Conservation (phyloP, 1,140 invertebrate species). For the Drosophila lini region DNA sequence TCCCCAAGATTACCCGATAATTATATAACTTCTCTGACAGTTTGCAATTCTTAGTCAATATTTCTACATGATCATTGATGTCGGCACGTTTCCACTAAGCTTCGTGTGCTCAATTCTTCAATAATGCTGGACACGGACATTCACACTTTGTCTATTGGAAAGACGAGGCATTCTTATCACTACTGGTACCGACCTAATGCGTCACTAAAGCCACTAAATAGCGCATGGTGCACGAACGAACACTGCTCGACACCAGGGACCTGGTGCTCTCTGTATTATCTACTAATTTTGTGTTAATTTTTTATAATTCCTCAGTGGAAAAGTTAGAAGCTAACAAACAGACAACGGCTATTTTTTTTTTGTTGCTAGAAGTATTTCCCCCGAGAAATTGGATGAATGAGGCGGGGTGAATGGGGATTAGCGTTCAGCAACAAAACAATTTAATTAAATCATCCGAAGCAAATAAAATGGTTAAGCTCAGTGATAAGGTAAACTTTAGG, state of each 20-base stretch:
- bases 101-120: conserved; percentile 16
- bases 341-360: background rate
- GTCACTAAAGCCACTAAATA: conserved; percentile 36
- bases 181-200: conserved; percentile 6
- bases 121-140: background rate
- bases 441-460: conserved; percentile 57
- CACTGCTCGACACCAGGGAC: background rate
- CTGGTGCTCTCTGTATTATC: conserved; percentile 34
- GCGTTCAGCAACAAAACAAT: conserved; percentile 33
- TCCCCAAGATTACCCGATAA: background rate
- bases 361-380: conserved; percentile 4
- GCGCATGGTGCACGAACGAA: conserved; percentile 30
- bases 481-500: background rate
- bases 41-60: conserved; percentile 16
- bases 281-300: conserved; percentile 55
- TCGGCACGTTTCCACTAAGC: conserved; percentile 10
- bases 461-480: conserved; percentile 56
- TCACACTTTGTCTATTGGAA: conserved; percentile 3
- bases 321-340: conserved; percentile 30
- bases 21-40: conserved; percentile 2
- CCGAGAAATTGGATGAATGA: conserved; percentile 6
- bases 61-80: conserved; percentile 12
- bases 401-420: background rate
- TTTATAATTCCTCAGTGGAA: conserved; percentile 46
- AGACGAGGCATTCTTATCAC: conserved; percentile 28